Evolutionary conservation across 2,113 vertebrate genomes (phyloP), one percentile per base, ranked within the genome.

Genomic region (Dicrurus megarhynchus): DNA sequence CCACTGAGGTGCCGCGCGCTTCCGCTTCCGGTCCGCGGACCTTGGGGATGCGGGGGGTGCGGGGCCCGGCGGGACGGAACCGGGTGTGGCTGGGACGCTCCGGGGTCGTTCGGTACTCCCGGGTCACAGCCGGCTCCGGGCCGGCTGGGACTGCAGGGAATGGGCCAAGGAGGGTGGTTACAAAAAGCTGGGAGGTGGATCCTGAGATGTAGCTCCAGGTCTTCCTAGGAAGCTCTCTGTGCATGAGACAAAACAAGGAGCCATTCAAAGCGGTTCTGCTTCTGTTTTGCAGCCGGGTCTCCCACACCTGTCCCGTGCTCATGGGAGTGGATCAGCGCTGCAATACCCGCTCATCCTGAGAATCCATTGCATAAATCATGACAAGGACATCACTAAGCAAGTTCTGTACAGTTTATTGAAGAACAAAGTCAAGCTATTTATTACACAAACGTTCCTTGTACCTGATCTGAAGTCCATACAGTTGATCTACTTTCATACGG

Each of bases 191-290:
- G 92, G 90, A 97, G 96, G 76, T 96, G 95, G 10, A 94, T 96
- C 77, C 92, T 96, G 93, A 96, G 94, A 88, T 94, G 96, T 46
- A 74, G 95, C 70, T 95, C 85, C 75, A 96, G 61, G 56, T 96
- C 90, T 79, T 95, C 96, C 95, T 95, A 93, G 95, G 95, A 97
- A 95, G 93, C 92, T 87, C 92, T 92, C 92, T 97, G 97, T 98
- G 94, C 30, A 56, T 94, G 37, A 64, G 67, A 97, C 64, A 37
- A 27, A 74, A 24, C 13, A 5, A 24, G 52, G 32, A 89, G 49
- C 44, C 7, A 3, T 50, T 61, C 50, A 53, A 13, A 39, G 64
- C 35, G 24, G 18, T 21, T 27, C 56, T 18, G 23, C 39, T 41
- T 37, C 26, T 70, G 52, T 11, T 27, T 17, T 30, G 63, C 76